phyloP scores from a whole-genome alignment of 2,797 vertebrate genomes.

The Rhynchotus rufescens region DNA sequence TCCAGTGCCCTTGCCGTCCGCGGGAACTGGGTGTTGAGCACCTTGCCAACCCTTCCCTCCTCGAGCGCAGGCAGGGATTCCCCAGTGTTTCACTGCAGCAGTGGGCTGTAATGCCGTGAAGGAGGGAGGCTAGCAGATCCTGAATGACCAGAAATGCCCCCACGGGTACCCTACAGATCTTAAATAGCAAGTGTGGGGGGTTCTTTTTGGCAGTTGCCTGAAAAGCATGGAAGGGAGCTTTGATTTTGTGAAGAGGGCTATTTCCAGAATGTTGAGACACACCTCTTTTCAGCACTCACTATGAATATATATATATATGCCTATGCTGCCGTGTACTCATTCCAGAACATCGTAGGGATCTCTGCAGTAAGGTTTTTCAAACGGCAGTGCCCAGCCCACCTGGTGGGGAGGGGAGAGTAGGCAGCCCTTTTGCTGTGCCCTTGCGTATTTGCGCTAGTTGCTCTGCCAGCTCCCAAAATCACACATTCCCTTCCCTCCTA shows the following conservation, averaged over 20 bases:
- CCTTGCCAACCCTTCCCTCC: not conserved
- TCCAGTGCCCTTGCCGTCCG: not conserved
- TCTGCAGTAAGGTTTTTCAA: not conserved
- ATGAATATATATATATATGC: not conserved
- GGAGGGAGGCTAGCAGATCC: not conserved
- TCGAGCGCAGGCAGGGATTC: not conserved
- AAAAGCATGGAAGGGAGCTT: not conserved
- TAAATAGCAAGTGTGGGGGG: not conserved
- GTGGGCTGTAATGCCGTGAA: not conserved
- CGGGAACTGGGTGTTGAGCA: fast-evolving
- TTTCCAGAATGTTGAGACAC: not conserved
- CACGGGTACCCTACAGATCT: not conserved
- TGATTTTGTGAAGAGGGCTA: not conserved
- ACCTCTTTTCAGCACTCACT: not conserved
- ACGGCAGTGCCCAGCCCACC: not conserved
- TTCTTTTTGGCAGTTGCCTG: not conserved
- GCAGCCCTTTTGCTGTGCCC: not conserved
- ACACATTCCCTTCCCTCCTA: fast-evolving
- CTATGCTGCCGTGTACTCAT: not conserved
- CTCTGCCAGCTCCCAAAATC: not conserved
- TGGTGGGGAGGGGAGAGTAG: not conserved
- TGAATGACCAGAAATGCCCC: not conserved
- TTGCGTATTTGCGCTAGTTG: no score
- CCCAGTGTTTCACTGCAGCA: not conserved
- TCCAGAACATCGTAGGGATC: not conserved